These are phyloP conservation scores for Drosophila athabasca DNA, from an alignment of 1,140 invertebrate species.

Conservation along the genomic window DNA sequence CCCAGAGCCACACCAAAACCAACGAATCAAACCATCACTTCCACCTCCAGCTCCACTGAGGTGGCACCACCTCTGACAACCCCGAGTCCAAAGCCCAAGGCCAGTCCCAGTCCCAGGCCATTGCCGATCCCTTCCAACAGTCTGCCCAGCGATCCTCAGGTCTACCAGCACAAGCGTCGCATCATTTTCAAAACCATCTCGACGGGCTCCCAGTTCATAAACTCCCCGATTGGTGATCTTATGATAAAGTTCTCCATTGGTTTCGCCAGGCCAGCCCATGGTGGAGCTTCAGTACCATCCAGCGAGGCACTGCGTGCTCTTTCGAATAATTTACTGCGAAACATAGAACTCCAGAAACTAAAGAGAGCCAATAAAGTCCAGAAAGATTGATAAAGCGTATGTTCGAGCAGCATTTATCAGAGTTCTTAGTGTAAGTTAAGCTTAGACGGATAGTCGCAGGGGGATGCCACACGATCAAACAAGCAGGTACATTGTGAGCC, in stretches of 20 bases:
- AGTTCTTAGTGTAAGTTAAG: no score
- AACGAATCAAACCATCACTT: slow-evolving; percentile 27
- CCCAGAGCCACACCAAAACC: slow-evolving; percentile 47
- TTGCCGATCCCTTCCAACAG: slow-evolving; percentile 10
- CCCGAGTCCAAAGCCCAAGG: slow-evolving; percentile 16
- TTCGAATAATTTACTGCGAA: slow-evolving; percentile 57
- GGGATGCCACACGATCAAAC: no score
- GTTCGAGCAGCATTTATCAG: neutral
- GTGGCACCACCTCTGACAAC: neutral
- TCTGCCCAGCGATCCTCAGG: slow-evolving; percentile 47
- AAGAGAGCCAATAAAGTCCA: slow-evolving; percentile 50
- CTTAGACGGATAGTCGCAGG: no score
- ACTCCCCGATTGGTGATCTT: slow-evolving; percentile 72
- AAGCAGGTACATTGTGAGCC: no score
- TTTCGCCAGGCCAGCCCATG: slow-evolving; percentile 56
- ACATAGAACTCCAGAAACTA: slow-evolving; percentile 54
- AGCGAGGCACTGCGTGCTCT: slow-evolving; percentile 52
- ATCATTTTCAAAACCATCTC: slow-evolving; percentile 78
- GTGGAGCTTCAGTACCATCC: slow-evolving; percentile 12
- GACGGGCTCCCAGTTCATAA: slow-evolving; percentile 70
- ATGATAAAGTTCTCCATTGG: slow-evolving; percentile 80
- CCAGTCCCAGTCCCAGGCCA: slow-evolving; percentile 10
- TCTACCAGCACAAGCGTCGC: slow-evolving; percentile 72
- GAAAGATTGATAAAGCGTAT: slow-evolving; percentile 26
- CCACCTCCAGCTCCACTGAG: slow-evolving; percentile 21